Evolutionary conservation across 2,113 vertebrate genomes (phyloP).

Genomic region (Arenaria interpres): DNA sequence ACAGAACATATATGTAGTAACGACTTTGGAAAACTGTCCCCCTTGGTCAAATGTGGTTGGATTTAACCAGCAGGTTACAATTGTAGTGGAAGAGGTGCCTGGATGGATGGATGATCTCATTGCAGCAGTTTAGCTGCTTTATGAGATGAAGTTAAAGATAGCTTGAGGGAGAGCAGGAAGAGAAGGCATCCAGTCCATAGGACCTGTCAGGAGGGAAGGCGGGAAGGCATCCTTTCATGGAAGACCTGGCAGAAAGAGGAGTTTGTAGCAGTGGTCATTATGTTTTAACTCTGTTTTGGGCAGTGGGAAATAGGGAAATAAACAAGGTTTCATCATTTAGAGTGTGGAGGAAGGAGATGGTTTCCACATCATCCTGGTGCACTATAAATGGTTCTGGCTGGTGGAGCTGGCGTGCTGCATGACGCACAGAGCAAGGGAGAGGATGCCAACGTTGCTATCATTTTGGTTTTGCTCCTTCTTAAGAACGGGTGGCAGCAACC

Average conservation of each 20-base stretch:
- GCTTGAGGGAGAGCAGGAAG: background rate
- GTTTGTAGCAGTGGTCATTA: background rate
- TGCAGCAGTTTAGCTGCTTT: background rate
- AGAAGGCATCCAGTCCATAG: background rate
- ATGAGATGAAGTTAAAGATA: background rate
- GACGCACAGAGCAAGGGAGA: background rate
- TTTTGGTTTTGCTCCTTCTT: slow-evolving; percentile 32
- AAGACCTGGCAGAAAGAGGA: background rate
- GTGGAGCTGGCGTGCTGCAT: background rate
- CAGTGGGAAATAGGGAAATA: background rate
- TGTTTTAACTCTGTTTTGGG: background rate
- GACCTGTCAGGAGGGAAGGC: background rate
- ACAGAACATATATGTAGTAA: background rate
- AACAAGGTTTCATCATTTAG: background rate
- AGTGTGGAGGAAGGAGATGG: background rate
- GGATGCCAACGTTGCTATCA: background rate
- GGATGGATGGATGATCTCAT: background rate
- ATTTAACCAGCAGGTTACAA: background rate
- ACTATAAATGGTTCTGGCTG: slow-evolving; percentile 35
- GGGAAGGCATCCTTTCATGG: background rate
- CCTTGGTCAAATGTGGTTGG: background rate
- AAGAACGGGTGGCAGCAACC: background rate
- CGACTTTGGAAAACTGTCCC: background rate
- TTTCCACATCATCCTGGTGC: background rate
- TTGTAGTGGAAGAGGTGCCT: background rate